Conservation (phyloP, 1,140 invertebrate species). For the Philotrypesis tridentata region DNA sequence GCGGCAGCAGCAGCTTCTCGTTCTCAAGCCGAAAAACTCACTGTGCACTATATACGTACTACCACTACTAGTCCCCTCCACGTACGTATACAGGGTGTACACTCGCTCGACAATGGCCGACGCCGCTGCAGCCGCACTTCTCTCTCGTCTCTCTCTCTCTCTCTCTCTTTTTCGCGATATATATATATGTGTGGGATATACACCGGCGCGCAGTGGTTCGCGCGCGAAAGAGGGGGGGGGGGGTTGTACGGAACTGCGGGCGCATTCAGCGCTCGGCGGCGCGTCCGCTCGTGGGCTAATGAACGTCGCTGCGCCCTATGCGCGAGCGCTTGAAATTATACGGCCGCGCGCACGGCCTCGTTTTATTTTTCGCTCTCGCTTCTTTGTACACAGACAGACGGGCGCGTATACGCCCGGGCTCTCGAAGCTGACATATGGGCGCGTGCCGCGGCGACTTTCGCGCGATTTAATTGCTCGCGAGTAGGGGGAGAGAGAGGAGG, state of each 20-base stretch:
- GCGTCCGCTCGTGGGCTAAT: slow-evolving; percentile 1
- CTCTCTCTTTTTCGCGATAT: not conserved
- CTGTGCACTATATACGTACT: not conserved
- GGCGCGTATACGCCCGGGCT: not conserved
- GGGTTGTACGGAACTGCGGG: not conserved
- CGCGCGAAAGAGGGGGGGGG: too few species aligned
- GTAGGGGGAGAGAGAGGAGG: too few species aligned
- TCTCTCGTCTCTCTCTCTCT: not conserved
- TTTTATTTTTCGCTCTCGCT: slow-evolving; percentile 1
- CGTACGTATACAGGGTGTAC: not conserved
- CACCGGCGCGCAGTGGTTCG: not conserved
- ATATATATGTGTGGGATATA: not conserved
- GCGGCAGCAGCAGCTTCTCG: not conserved
- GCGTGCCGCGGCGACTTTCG: not conserved
- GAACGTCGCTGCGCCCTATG: not conserved
- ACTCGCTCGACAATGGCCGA: not conserved
- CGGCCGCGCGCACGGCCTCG: not conserved
- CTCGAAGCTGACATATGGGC: not conserved
- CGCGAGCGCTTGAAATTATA: not conserved
- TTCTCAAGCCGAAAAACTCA: slow-evolving; percentile 23
- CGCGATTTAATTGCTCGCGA: too few species aligned
- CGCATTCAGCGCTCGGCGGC: not conserved
- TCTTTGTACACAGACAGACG: too few species aligned
- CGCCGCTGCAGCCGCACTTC: not conserved
- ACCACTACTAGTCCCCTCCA: not conserved